Percentiles rank a stretch among this genome's conserved stretches.
These are phyloP conservation scores for Mus spicilegus DNA, from an alignment of 2,113 vertebrate genomes.

Conservation along the genomic window DNA sequence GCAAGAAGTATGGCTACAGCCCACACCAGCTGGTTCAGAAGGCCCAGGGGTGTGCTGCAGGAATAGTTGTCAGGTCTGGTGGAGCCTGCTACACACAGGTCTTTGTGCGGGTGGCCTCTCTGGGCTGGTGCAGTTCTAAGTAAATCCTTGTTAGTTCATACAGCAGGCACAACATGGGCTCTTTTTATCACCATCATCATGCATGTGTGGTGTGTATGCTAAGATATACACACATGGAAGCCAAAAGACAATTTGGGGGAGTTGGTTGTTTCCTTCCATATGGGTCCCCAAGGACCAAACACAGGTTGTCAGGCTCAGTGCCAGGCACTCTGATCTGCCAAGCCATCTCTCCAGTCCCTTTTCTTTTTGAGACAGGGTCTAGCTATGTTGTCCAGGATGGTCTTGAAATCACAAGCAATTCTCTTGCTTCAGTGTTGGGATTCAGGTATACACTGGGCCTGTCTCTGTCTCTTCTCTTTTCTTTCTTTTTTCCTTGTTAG, in stretches of 20 bases:
- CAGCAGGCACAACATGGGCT: neutral
- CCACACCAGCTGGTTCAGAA: neutral
- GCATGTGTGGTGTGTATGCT: neutral
- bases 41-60: neutral
- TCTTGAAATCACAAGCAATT: neutral
- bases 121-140: neutral
- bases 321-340: neutral
- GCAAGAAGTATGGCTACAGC: no score
- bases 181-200: neutral
- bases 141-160: neutral
- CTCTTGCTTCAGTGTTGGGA: neutral
- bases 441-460: neutral
- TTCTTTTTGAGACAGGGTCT: neutral
- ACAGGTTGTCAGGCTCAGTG: neutral
- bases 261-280: neutral
- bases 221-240: neutral
- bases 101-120: neutral
- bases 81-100: no score
- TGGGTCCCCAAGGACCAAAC: neutral
- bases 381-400: neutral
- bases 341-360: neutral
- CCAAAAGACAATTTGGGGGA: neutral
- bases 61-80: neutral
- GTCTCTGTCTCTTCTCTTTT: rapidly evolving
- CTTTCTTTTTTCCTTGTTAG: neutral